Conservation (phyloP, 2,888 invertebrate genomes). For the Masnerella sp. region DNA sequence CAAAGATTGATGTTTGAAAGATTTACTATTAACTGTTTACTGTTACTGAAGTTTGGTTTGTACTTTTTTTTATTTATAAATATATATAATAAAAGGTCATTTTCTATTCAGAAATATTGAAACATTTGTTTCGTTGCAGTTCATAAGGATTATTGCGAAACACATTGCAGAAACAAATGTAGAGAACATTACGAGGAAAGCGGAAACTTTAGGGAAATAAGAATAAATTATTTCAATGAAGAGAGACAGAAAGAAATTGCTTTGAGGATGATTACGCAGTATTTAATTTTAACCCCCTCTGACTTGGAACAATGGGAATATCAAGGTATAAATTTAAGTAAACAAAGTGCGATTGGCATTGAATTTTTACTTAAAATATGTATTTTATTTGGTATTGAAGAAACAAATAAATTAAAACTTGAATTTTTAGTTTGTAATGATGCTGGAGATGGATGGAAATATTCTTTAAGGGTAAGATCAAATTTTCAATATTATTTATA, state of each 20-base stretch:
- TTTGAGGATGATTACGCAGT: conserved; percentile 90
- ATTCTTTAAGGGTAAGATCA: conserved; percentile 86
- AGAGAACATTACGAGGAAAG: too few species aligned
- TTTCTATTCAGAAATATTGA: background rate
- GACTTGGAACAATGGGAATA: conserved; percentile 94
- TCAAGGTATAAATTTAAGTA: conserved; percentile 82
- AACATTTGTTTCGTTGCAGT: too few species aligned
- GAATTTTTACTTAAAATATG: background rate
- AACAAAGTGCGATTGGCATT: too few species aligned
- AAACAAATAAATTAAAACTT: background rate
- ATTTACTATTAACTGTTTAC: conserved; percentile 93
- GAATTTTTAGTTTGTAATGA: conserved; percentile 79
- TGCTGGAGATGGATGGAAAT: conserved; percentile 96
- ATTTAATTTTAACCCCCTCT: conserved; percentile 89
- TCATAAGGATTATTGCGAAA: too few species aligned
- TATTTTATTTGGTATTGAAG: background rate
- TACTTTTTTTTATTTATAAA: background rate
- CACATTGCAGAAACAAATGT: background rate
- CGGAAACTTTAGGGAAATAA: conserved; percentile 82
- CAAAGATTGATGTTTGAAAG: conserved; percentile 87
- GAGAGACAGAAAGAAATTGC: conserved; percentile 89
- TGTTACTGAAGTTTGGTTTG: conserved; percentile 84
- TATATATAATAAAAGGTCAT: background rate
- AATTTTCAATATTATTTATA: conserved; percentile 34
- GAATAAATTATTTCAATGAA: conserved; percentile 86